Evolutionary conservation across 2,888 invertebrate species (phyloP).

Genomic region (Yponomeuta cagnagella): DNA sequence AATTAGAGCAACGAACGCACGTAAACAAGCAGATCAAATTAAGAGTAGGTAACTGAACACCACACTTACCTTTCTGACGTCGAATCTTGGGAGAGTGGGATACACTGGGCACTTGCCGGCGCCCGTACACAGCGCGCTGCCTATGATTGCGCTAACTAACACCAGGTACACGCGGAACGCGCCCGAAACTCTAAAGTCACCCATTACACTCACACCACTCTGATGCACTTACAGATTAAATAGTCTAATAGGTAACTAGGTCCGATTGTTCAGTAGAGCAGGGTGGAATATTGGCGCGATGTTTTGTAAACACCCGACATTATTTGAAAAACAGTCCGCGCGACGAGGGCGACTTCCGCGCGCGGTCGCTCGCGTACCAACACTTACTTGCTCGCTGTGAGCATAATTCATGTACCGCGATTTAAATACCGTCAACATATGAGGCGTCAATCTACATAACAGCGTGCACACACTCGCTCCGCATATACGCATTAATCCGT

Average conservation of each 20-base stretch:
- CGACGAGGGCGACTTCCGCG: neutral
- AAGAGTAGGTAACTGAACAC: too few species aligned
- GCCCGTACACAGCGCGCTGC: slow-evolving; percentile 60
- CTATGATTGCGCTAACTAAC: slow-evolving; percentile 38
- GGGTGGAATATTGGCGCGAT: slow-evolving; percentile 2
- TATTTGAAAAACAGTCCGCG: slow-evolving; percentile 12
- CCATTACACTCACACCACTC: slow-evolving; percentile 38
- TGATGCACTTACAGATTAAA: neutral
- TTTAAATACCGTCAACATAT: slow-evolving; percentile 19
- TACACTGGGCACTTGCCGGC: slow-evolving; percentile 82
- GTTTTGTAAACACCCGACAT: slow-evolving; percentile 19
- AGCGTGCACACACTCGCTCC: slow-evolving; percentile 37
- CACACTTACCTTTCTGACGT: slow-evolving; percentile 77
- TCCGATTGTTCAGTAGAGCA: neutral
- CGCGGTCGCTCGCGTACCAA: slow-evolving; percentile 12
- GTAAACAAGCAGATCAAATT: too few species aligned
- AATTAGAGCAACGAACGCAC: too few species aligned
- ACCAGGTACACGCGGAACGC: slow-evolving; percentile 33
- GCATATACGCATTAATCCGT: slow-evolving; percentile 27
- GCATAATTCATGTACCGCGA: slow-evolving; percentile 18
- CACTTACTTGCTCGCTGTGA: slow-evolving; percentile 15
- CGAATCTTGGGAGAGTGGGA: slow-evolving; percentile 79
- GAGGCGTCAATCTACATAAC: slow-evolving; percentile 14
- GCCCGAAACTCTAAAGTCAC: slow-evolving; percentile 40
- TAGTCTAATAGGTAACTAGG: slow-evolving; percentile 2